phyloP scores from a whole-genome alignment of 35 echinoderm and acorn worm species.

The Anneissia japonica region DNA sequence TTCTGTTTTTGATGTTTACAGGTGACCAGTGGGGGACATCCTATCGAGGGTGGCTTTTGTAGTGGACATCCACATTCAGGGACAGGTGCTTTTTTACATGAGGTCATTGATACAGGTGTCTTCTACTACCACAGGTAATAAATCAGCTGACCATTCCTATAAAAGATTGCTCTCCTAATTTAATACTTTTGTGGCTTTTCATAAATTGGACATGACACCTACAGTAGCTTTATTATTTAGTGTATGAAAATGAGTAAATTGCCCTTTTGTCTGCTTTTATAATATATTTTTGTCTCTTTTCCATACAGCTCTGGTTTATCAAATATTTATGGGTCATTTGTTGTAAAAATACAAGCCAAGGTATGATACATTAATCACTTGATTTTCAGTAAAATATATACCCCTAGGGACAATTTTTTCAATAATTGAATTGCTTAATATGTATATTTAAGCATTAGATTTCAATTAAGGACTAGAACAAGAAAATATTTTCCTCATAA shows the following conservation, averaged over 20 bases:
- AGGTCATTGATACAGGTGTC: constrained; percentile 28
- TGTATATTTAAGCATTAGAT: not conserved
- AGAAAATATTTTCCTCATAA: too few species aligned
- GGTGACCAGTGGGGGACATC: constrained; percentile 54
- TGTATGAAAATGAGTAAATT: too few species aligned
- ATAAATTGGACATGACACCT: too few species aligned
- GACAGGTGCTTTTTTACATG: constrained; percentile 45
- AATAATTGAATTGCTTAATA: not conserved
- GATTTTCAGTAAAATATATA: not conserved
- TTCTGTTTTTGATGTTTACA: not conserved
- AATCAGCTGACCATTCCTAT: too few species aligned
- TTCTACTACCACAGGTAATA: constrained; percentile 60
- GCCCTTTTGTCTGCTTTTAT: too few species aligned
- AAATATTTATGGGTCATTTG: constrained; percentile 60
- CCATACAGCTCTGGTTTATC: constrained; percentile 32
- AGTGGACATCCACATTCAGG: constrained; percentile 51
- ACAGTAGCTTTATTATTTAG: too few species aligned
- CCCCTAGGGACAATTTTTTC: not conserved
- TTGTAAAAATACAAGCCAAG: constrained; percentile 33
- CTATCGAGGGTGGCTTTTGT: constrained; percentile 50
- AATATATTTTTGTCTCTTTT: constrained; percentile 5
- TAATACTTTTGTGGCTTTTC: too few species aligned
- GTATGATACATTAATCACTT: not conserved
- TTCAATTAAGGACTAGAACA: too few species aligned
- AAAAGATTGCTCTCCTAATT: too few species aligned